Evolutionary conservation across 2,888 invertebrate species (phyloP).

Genomic region (Diarsia rubi): DNA sequence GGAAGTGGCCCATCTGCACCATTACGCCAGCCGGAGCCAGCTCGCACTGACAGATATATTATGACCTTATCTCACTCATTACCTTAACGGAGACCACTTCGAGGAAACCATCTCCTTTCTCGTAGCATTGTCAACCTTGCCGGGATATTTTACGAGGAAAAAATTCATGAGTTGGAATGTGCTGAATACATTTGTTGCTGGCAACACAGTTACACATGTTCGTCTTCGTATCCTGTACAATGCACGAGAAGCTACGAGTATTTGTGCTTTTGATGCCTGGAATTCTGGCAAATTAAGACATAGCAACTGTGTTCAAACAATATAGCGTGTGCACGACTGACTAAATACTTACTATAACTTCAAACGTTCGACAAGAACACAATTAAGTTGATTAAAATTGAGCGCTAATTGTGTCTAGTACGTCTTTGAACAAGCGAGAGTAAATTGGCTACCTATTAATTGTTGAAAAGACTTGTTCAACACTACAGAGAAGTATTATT

Average conservation of each 20-base stretch:
- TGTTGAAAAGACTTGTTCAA: neutral
- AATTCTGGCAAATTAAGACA: conserved; percentile 24
- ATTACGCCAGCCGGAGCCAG: conserved; percentile 67
- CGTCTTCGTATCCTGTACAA: conserved; percentile 62
- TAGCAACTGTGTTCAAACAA: conserved; percentile 17
- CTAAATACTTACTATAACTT: conserved; percentile 13
- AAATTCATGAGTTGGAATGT: conserved; percentile 77
- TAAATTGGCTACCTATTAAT: conserved; percentile 14
- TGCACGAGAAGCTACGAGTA: conserved; percentile 27
- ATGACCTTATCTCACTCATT: conserved; percentile 76
- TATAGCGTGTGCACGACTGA: neutral
- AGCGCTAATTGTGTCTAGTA: conserved; percentile 12
- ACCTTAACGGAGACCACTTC: conserved; percentile 73
- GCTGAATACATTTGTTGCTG: conserved; percentile 71
- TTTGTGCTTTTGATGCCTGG: conserved; percentile 27
- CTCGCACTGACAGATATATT: conserved; percentile 72
- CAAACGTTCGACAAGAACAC: conserved; percentile 14
- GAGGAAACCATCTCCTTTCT: conserved; percentile 75
- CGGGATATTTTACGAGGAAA: conserved; percentile 76
- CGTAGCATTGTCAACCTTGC: conserved; percentile 78
- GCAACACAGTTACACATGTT: conserved; percentile 62
- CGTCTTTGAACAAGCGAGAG: neutral
- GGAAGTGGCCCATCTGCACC: conserved; percentile 65
- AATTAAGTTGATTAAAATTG: conserved; percentile 15
- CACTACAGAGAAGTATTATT: neutral